Evolutionary conservation across 53 echinoderm and acorn worm genomes (phyloP), one percentile per base, ranked within the genome.

Genomic region (Zoroaster sp.): DNA sequence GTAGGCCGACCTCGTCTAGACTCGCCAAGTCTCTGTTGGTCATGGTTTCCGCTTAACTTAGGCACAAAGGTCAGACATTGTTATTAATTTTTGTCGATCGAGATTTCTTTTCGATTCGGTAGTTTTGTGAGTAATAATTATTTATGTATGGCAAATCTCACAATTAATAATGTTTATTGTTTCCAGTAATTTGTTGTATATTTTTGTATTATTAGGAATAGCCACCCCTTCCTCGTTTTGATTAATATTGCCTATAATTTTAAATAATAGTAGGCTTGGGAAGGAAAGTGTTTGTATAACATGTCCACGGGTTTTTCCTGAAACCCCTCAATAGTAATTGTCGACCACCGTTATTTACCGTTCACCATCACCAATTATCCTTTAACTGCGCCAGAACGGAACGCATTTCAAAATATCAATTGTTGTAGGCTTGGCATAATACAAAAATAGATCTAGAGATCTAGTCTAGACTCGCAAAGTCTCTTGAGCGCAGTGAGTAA

Each of bases 1-100:
- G 40, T 14, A 3, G 43, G 40, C 69, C 20, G 44, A 10, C 47
- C 85, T 71, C 70, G 85, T 85, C 85, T 85, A 85, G 85, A 85
- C 85, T 85, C 46, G 85, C 70, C 85, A 81, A 71, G 85, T 85
- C 85, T 85, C 85, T 70, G 51, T 47, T 71, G 85, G 85, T 85
- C 85, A 47, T 37, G 85, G 71, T 85, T 85, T 85, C 85, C 85
- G 85, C 49, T 33, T 43, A 41, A 10, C 35, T 59, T 28, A 3
- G 3, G 30, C 28, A 46, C 20, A 85, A 85, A 85, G 70, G 85
- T 71, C 85, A 85, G 72, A 71, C 72, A 35, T 36, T 34, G 85
- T 49, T 81, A 42, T 67, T 59, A 13, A 3, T 11, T 47, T 59
- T 68, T 67, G 42, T 68, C 5, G 2, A 11, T 55, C 10, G 59